Base-by-base conservation (phyloP, 2,888 invertebrate species). In the Sphaeridia pumilis region DNA sequence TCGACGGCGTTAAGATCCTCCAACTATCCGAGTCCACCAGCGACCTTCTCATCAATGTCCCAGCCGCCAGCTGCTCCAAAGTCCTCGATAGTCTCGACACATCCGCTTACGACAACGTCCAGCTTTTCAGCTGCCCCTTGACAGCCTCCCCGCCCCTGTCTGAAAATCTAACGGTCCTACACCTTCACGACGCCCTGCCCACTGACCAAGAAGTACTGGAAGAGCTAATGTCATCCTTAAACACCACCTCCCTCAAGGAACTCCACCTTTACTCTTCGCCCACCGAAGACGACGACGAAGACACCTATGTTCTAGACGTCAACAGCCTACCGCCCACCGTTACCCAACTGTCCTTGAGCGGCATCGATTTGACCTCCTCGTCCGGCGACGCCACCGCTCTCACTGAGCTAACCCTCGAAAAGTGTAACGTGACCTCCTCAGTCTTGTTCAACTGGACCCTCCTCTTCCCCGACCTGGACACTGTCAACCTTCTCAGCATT, bases 1-100 rank as follows among this genome's bases (percentile, higher is more conserved):
- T 38, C 38, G 38, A 38, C 17, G 38, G 38, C 5, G 38, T 38
- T 20, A 38, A 38, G 38, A 38, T 38, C 38, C 7, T 38, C 17
- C 17, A 7, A 17, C 5, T 38, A 17, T 14, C 12, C 10, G 17
- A 38, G 5, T 14, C 12, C 12, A 7, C 17, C 17, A 38, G 20
- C 5, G 4, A 7, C 12, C 7, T 38, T 5, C 12, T 17, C 5
- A 5, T 38, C 20, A 38, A 38, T 20, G 38, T 38, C 17, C 12
- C 7, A 5, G 7, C 5, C 17, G n/a, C n/a, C n/a, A n/a, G n/a
- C n/a, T 38, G 38, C 17, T 5, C 12, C 12, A 17, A 14, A 5
- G 5, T 14, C 38, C 38, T 38, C 5, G 17, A 38, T 7, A 17
- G 17, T 17, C 38, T 17, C 5, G 17, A 12, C 10, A 14, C 20